Percentiles rank a stretch among this genome's conserved stretches.
Evolutionary conservation across 1,140 invertebrate species (phyloP).

Genomic region (Trinorchestia longiramus): DNA sequence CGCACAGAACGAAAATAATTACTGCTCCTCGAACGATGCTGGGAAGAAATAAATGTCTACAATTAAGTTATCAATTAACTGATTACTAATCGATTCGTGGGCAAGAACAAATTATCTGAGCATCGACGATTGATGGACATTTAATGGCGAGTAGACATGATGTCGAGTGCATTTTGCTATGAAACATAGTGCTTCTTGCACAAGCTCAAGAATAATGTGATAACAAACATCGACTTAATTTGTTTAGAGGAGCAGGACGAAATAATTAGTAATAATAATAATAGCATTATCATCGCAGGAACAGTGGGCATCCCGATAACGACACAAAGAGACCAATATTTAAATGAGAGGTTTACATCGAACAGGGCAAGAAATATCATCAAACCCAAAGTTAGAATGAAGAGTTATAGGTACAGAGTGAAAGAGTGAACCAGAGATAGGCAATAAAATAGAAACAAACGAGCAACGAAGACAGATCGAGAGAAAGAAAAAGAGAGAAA

Average conservation of each 20-base stretch:
- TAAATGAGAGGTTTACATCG: slow-evolving; percentile 5
- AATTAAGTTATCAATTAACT: background rate
- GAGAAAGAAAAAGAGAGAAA: slow-evolving; percentile 50
- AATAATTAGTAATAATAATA: slow-evolving; percentile 18
- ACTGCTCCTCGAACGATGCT: slow-evolving; percentile 6
- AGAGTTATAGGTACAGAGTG: background rate
- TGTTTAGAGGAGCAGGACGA: slow-evolving; percentile 45
- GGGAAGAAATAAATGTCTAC: background rate
- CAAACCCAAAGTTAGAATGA: background rate
- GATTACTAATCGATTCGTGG: background rate
- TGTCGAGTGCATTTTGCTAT: background rate
- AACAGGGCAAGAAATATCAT: background rate
- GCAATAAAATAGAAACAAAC: slow-evolving; percentile 31
- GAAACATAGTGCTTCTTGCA: background rate
- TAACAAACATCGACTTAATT: slow-evolving; percentile 14
- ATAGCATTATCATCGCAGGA: slow-evolving; percentile 23
- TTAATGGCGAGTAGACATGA: background rate
- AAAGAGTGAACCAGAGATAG: slow-evolving; percentile 40
- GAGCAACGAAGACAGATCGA: slow-evolving; percentile 44
- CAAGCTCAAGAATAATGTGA: background rate
- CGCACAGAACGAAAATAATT: background rate
- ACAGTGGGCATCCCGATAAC: slow-evolving; percentile 15
- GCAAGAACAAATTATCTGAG: background rate
- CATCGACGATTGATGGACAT: background rate
- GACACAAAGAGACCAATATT: slow-evolving; percentile 43